Base-by-base conservation (phyloP, 2,113 vertebrate genomes). In the Forbesichthys papilliferus region DNA sequence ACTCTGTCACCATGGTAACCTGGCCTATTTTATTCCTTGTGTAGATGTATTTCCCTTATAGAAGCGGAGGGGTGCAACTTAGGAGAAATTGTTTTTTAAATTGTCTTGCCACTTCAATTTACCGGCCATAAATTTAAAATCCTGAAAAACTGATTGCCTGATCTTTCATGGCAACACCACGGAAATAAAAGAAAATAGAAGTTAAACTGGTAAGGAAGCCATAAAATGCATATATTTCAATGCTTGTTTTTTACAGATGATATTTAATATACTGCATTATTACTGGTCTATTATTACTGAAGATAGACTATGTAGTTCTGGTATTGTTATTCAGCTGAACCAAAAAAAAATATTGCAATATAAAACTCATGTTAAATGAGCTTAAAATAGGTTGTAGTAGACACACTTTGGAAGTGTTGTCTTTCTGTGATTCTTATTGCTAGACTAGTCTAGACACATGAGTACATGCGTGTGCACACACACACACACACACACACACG, bases 51-150 rank as follows among this genome's bases (percentile, higher is more conserved):
- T 79, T 85, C 73, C 70, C 79, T 76, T 75, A 84, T 84, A 80
- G 70, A 77, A 83, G 80, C 73, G 76, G 72, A 80, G 81, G 56
- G 34, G 82, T 58, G 72, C 80, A 86, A 90, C 87, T 87, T 88
- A 86, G 84, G 84, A 85, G 81, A 91, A 90, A 91, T 89, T 89
- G 89, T 90, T 88, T 91, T 88, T 77, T 64, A 87, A 90, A 91
- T 91, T 91, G 88, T 88, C 83, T 87, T 74, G 80, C 83, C 81
- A 86, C 86, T 90, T 87, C 87, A 91, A 91, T 92, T 91, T 89
- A 77, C 74, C 53, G 49, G 60, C 74, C 77, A 76, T 87, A 75
- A 84, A 90, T 91, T 86, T 77, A 78, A 86, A 75, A 87, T 88
- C 86, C 70, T 49, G 72, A 36, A 16, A 78, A 86, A 87, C 85